Percentiles rank a stretch among this genome's conserved stretches.
These are phyloP conservation scores for Petrophora chlorosata DNA, from an alignment of 2,888 invertebrate genomes.

Conservation along the genomic window DNA sequence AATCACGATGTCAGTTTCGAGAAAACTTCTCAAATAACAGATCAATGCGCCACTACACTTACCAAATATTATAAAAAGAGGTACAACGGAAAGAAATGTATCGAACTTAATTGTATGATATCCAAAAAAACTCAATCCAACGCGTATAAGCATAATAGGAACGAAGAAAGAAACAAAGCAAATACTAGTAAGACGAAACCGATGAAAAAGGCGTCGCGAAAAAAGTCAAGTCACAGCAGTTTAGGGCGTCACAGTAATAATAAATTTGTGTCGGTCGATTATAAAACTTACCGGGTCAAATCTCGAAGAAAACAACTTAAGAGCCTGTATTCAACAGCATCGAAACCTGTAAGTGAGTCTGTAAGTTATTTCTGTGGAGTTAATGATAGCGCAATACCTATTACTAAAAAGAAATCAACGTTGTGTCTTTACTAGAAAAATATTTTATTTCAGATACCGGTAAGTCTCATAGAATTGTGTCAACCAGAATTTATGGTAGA, in stretches of 20 bases:
- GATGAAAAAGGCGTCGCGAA: constrained; percentile 42
- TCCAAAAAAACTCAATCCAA: constrained; percentile 35
- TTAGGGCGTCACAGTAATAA: constrained; percentile 40
- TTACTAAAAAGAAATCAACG: too few relatives aligned
- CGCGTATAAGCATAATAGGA: constrained; percentile 27
- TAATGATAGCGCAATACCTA: not conserved
- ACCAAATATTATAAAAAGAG: constrained; percentile 40
- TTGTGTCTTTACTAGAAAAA: not conserved
- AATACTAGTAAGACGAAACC: constrained; percentile 43
- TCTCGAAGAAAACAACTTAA: constrained; percentile 36
- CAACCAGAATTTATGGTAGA: constrained; percentile 43
- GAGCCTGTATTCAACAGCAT: constrained; percentile 37
- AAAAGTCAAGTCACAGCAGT: constrained; percentile 41
- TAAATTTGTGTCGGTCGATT: constrained; percentile 40
- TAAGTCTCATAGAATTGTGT: constrained; percentile 58
- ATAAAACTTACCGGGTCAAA: constrained; percentile 34
- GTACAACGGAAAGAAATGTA: constrained; percentile 37
- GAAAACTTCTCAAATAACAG: constrained; percentile 47
- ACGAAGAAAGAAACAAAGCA: constrained; percentile 37
- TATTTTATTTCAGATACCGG: constrained; percentile 61
- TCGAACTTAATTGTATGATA: constrained; percentile 26
- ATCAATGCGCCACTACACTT: constrained; percentile 38
- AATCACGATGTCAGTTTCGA: constrained; percentile 37
- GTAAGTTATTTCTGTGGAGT: not conserved
- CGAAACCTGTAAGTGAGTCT: constrained; percentile 64